Evolutionary conservation across 2,113 vertebrate genomes (phyloP).

Genomic region (Cariama cristata): DNA sequence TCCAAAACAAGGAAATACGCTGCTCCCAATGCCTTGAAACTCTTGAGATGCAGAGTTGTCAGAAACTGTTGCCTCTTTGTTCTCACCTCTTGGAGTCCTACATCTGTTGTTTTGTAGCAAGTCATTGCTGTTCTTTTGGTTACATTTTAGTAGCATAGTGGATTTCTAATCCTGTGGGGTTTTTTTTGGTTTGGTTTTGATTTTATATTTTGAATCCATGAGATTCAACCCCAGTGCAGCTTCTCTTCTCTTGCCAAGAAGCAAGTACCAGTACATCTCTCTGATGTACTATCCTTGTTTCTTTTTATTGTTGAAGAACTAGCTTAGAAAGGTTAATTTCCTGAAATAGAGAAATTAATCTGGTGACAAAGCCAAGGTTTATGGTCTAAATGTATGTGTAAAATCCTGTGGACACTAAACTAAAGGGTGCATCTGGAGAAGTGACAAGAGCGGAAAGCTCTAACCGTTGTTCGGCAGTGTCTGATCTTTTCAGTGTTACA

Average conservation of each 20-base stretch:
- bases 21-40: neutral
- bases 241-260: neutral
- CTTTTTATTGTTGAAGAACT: neutral
- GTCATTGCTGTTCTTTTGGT: neutral
- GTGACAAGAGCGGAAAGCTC: neutral
- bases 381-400: neutral
- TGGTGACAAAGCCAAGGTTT: neutral
- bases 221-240: neutral
- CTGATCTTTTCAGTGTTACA: neutral
- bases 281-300: neutral
- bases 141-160: neutral
- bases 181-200: neutral
- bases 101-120: constrained; percentile 4
- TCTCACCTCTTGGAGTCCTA: neutral
- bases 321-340: neutral
- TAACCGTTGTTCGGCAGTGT: neutral
- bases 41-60: neutral
- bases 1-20: neutral
- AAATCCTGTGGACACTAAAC: neutral
- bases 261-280: neutral
- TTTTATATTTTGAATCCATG: neutral
- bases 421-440: neutral
- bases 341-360: neutral
- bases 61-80: neutral
- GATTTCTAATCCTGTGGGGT: neutral